Base-by-base conservation (phyloP, 2,888 invertebrate genomes). In the Drosophila neonasuta region DNA sequence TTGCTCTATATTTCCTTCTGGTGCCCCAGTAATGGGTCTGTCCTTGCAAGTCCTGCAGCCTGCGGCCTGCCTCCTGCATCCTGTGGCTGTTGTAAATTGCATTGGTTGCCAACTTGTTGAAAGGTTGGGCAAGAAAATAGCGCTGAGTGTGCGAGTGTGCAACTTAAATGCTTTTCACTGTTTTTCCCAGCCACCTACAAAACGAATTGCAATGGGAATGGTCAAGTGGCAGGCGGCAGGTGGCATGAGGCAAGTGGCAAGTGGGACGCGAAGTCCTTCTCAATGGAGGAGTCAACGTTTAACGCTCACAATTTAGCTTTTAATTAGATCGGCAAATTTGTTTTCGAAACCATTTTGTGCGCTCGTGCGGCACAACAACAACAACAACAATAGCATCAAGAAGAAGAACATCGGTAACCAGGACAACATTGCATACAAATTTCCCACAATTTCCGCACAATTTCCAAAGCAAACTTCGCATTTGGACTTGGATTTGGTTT, bases 101-200 rank as follows among this genome's bases (percentile, higher is more conserved):
- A 80, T 83, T 80, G 84, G 68, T 83, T 86, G 67, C 80, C 86
- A 83, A 80, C 86, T 86, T 86, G 86, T 83, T 80, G 80, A 86
- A 86, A 86, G 86, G 64, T 49, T 46, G 72, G 10, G 34, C 71
- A 71, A 71, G 66, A 74, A 74, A 75, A 63, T 58, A 20, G 57
- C 55, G 55, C 61, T 61, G 52, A 64, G 54, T 52, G 44, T 46
- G 52, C 39, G 55, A 46, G 46, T 48, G 67, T 39, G 67, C 46
- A 61, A 48, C 80, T 83, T 86, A 83, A 80, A 80, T 80, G 80
- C 81, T 83, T 86, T 80, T 86, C 86, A 68, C 69, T 83, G 86
- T 83, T 69, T 77, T 62, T 41, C 70, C 65, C 39, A 61, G 55
- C 51, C 29, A 11, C 10, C 30, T 36, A 48, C 17, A 30, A 44